Evolutionary conservation across 1,140 invertebrate genomes (phyloP), one percentile per base, ranked within the genome.

Genomic region (Psix sp.): DNA sequence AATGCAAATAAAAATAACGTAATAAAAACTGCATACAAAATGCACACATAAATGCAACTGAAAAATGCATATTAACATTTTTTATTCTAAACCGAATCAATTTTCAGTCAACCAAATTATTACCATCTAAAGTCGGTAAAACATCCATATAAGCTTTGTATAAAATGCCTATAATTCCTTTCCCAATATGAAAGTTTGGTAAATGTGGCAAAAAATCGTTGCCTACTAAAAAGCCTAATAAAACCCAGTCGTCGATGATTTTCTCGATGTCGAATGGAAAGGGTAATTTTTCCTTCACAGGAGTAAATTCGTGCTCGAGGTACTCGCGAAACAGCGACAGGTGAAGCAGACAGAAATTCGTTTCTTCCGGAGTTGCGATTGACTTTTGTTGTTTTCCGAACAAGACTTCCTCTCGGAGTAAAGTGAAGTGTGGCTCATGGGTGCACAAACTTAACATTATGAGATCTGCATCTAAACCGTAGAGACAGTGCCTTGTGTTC

Each of bases 141-240:
- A 97, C 91, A 18, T 92, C 89, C 82, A 94, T 97, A 81, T 99
- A 99, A 1, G 92, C 93, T 76, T 91, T 90, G 87, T 97, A 99
- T 26, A 99, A 88, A 31, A 94, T 83, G 0, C 95, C 93, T 39
- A 99, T 82, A 21, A 96, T 95, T 79, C 96, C 95, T 80, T 95
- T 93, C 49, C 91, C 90, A 74, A 99, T 98, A 83, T 99, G 95
- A 81, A 99, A 89, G 83, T 97, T 92, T 18, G 97, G 97, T 48
- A 99, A 87, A 87, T 98, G 91, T 0, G 97, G 97, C 77, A 99
- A 95, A 86, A 99, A 99, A 87, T 99, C 97, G 86, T 99, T 99
- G 35, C 97, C 97, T 4, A 99, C 94, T 17, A 99, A 87, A 84
- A 98, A 98, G 1, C 95, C 94, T 94, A 99, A 96, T 5, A 99